Base-by-base conservation (phyloP, 2,888 invertebrate species). In the Ashinkailepas kermadecensis region DNA sequence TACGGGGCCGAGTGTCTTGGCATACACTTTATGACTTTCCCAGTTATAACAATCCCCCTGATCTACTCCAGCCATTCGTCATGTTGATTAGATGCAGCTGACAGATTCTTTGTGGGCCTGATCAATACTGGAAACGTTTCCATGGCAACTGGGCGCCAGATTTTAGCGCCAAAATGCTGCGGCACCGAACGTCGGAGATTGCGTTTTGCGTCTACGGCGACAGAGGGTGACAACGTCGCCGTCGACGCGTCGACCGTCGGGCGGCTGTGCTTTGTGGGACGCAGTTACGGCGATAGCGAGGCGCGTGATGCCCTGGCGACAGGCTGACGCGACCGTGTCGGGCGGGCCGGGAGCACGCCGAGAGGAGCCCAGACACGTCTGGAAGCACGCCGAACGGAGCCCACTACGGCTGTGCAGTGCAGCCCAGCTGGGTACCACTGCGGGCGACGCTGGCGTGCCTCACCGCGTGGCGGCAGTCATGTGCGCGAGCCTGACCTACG, bases 71-170 rank as follows among this genome's bases (percentile, higher is more conserved):
- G 25, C n/a, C 58, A 79, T 79, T 13, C 59, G 79, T 79, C 79
- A 79, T 79, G 79, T 79, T 79, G 79, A 79, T 79, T 79, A 79
- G 79, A 79, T 79, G 79, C 59, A 59, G 79, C 58, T 25, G 79
- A 57, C 79, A 79, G 79, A 74, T 74, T 74, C 74, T 74, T 74
- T 74, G 74, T 74, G 74, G 56, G 54, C 7, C 79, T 79, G 79
- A 79, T 79, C 79, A 79, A 79, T 79, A 79, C 79, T 23, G 25
- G 25, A 23, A 79, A 57, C 59, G 79, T 79, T 79, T 23, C 79
- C 79, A 79, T 79, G 79, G 79, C 58, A 79, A 79, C 79, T 23
- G 56, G 54, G 74, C 54, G 54, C 56, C 74, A 74, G 74, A 74
- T 74, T 74, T 56, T 54, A 74, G 74, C 74, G 74, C 74, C 74